Percentiles rank a stretch among this genome's conserved stretches.
These are phyloP conservation scores for Dolichotis patagonum DNA, from an alignment of 2,113 vertebrate species.

Conservation along the genomic window DNA sequence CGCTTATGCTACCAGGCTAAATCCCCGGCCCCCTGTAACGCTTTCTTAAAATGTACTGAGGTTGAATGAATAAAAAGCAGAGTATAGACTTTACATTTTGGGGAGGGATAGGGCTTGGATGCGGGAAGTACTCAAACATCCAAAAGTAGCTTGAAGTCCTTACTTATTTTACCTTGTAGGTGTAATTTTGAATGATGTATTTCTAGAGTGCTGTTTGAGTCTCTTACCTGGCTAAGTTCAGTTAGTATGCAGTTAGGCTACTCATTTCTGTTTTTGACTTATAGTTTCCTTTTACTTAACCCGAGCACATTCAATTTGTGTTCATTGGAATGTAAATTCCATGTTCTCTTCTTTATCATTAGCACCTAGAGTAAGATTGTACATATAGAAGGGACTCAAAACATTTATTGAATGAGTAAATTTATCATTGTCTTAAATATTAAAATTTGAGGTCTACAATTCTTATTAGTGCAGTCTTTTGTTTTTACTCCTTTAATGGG, in stretches of 20 bases:
- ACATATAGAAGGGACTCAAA: neutral
- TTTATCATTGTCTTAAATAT: slow-evolving; percentile 52
- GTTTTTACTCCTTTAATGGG: slow-evolving; percentile 27
- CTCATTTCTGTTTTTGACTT: slow-evolving; percentile 48
- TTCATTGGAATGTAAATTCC: neutral
- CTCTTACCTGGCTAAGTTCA: neutral
- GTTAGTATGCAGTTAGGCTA: neutral
- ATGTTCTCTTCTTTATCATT: neutral
- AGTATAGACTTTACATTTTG: neutral
- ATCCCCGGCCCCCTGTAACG: neutral
- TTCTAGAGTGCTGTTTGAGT: slow-evolving; percentile 16
- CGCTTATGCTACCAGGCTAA: too few relatives aligned
- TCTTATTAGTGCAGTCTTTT: slow-evolving; percentile 33
- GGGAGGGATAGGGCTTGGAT: neutral
- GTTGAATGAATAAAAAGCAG: neutral
- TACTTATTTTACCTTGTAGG: neutral
- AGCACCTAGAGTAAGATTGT: neutral
- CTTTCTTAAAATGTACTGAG: slow-evolving; percentile 13
- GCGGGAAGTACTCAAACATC: neutral
- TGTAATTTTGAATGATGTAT: neutral
- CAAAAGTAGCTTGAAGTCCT: neutral
- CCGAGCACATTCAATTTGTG: neutral
- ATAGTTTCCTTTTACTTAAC: neutral
- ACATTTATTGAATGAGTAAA: slow-evolving; percentile 36
- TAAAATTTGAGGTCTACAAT: slow-evolving; percentile 18